phyloP scores from a whole-genome alignment of 2,797 vertebrate species.

The Enteromius thamalakanensis region DNA sequence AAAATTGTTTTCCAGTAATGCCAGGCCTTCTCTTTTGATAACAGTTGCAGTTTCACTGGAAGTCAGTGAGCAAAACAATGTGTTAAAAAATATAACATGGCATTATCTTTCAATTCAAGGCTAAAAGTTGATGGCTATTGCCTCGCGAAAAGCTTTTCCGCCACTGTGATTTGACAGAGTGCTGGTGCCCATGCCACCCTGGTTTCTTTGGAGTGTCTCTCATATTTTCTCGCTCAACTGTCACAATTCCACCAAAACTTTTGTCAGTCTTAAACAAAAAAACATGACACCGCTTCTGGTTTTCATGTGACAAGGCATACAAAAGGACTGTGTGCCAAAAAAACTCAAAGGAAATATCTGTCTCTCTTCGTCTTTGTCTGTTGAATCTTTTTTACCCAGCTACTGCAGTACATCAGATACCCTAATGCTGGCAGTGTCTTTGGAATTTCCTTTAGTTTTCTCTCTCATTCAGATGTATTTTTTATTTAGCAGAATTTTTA shows the following conservation, averaged over 20 bases:
- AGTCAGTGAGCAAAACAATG: conserved; percentile 30
- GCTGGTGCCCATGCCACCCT: conserved; percentile 52
- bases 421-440: conserved; percentile 7
- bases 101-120: conserved; percentile 35
- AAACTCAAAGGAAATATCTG: conserved; percentile 12
- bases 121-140: conserved; percentile 35
- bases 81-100: conserved; percentile 27
- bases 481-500: not conserved
- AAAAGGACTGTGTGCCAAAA: conserved; percentile 16
- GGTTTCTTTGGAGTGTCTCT: conserved; percentile 70
- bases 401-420: conserved; percentile 13
- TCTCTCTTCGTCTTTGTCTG: conserved; percentile 8
- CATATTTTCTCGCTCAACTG: conserved; percentile 63
- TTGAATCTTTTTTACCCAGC: conserved; percentile 33
- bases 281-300: conserved; percentile 72
- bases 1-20: conserved; percentile 47
- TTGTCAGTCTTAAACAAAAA: conserved; percentile 72
- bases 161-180: conserved; percentile 16
- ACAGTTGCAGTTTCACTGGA: conserved; percentile 11
- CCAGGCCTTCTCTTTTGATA: conserved; percentile 6
- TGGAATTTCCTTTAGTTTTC: not conserved
- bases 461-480: not conserved
- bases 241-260: conserved; percentile 67
- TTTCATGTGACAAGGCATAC: conserved; percentile 68
- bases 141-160: conserved; percentile 10